Evolutionary conservation across 2,797 vertebrate genomes (phyloP).

Genomic region (Catharus ustulatus): DNA sequence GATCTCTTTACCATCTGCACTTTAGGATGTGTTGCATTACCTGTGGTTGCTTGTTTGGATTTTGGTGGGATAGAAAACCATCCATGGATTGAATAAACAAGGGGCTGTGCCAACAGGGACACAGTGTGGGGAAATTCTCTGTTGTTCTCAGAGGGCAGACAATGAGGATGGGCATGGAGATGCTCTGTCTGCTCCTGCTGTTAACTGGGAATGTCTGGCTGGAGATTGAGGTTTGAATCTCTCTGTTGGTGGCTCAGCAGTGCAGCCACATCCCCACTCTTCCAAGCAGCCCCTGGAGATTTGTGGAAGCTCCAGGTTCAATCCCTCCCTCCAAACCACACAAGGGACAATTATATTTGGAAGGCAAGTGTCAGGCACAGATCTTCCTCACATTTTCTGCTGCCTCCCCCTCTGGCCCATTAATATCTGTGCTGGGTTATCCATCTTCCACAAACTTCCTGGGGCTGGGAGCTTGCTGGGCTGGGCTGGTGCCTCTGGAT

Average conservation of each 20-base stretch:
- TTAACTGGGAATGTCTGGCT: neutral
- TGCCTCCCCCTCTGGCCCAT: neutral
- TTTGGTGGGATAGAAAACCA: neutral
- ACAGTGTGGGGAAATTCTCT: neutral
- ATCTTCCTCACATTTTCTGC: neutral
- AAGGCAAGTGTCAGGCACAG: neutral
- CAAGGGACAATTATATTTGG: neutral
- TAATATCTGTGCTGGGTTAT: neutral
- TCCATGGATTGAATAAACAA: neutral
- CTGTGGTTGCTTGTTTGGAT: neutral
- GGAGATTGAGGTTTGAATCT: fast-evolving
- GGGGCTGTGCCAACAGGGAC: fast-evolving
- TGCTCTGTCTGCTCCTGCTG: neutral
- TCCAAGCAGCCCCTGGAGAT: neutral
- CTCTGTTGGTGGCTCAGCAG: neutral
- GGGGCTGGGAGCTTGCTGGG: neutral
- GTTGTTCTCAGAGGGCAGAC: neutral
- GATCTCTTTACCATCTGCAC: neutral
- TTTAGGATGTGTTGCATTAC: neutral
- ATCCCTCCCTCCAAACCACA: neutral
- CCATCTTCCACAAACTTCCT: conserved; percentile 3
- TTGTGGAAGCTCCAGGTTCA: neutral
- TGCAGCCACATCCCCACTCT: neutral
- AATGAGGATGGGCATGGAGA: neutral
- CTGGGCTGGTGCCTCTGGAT: neutral